A percentile compares a stretch with the other conserved stretches of the same genome.
Conservation (phyloP, 2,888 invertebrate species). For the Oxyscelio sp. region DNA sequence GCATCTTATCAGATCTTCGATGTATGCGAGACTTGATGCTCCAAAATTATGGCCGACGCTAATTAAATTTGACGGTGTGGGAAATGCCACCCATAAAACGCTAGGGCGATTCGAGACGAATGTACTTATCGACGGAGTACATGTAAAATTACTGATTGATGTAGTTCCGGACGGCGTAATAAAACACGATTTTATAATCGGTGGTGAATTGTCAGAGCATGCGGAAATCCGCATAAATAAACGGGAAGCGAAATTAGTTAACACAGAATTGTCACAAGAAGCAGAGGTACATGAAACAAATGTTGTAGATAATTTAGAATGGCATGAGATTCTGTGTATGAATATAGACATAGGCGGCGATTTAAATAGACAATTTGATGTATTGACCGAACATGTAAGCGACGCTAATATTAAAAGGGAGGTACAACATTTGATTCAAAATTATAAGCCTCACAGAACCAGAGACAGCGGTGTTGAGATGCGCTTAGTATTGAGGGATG, state of each 20-base stretch:
- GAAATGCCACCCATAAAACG: not conserved
- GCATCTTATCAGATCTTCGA: too few relatives aligned
- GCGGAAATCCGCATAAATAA: conserved; percentile 1
- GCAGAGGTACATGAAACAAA: not conserved
- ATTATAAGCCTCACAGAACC: not conserved
- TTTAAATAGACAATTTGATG: not conserved
- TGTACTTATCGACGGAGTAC: conserved; percentile 29
- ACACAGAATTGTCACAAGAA: not conserved
- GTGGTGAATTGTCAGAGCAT: too few relatives aligned
- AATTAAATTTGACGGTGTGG: too few relatives aligned
- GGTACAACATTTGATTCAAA: not conserved
- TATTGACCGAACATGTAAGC: not conserved
- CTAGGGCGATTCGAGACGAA: conserved; percentile 11
- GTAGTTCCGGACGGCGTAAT: conserved; percentile 25
- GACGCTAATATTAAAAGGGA: not conserved
- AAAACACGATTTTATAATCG: conserved; percentile 8
- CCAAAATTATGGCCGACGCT: too few relatives aligned
- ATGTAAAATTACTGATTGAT: conserved; percentile 16
- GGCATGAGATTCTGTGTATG: not conserved
- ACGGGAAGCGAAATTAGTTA: not conserved
- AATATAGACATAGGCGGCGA: not conserved
- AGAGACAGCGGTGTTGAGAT: not conserved
- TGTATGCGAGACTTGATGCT: too few relatives aligned
- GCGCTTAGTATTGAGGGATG: not conserved
- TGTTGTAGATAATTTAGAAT: not conserved